Evolutionary conservation across 2,888 invertebrate species (phyloP).

Genomic region (Apamea monoglypha): DNA sequence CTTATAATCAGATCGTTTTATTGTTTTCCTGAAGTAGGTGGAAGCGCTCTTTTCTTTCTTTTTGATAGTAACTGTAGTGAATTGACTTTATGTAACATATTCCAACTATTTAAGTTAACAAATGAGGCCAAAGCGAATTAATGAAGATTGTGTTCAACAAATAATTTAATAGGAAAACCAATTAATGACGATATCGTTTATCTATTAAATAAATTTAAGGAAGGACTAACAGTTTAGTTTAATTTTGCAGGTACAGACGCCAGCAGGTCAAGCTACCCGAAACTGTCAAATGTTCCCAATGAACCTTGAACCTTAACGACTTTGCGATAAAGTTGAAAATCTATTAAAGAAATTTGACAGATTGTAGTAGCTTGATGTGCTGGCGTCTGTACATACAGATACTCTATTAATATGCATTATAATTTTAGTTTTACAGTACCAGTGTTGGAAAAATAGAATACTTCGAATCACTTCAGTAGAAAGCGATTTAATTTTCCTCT

Average conservation of each 20-base stretch:
- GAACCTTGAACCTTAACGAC: too few relatives aligned
- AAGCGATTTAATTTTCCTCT: background rate
- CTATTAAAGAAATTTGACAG: too few relatives aligned
- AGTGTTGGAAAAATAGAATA: background rate
- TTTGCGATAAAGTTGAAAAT: too few relatives aligned
- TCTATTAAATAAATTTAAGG: conserved; percentile 6
- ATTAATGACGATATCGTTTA: conserved; percentile 12
- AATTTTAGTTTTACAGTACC: background rate
- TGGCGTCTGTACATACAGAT: too few relatives aligned
- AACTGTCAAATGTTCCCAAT: too few relatives aligned
- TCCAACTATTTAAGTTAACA: background rate
- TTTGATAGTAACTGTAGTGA: background rate
- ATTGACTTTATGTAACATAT: background rate
- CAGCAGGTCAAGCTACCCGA: too few relatives aligned
- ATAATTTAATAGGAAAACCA: conserved; percentile 8
- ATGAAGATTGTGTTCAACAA: too few relatives aligned
- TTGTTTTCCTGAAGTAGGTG: conserved; percentile 9
- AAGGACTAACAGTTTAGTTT: background rate
- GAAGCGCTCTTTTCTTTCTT: background rate
- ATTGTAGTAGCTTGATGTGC: too few relatives aligned
- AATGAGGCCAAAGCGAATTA: background rate
- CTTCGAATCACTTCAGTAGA: background rate
- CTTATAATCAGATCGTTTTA: background rate
- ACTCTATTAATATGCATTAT: background rate
- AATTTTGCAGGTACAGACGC: background rate